Base-by-base conservation (phyloP, 2,888 invertebrate genomes). In the Pyrrhia umbra region DNA sequence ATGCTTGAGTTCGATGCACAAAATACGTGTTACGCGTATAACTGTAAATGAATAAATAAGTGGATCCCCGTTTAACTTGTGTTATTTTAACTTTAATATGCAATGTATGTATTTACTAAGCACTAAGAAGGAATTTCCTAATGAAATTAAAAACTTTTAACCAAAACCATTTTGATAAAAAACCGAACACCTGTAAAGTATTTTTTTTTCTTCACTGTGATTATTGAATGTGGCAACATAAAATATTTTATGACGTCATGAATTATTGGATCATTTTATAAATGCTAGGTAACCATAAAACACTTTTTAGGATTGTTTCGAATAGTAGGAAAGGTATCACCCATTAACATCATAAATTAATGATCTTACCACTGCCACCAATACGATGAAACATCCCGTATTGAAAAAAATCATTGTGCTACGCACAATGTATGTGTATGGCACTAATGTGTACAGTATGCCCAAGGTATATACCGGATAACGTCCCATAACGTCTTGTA, bases 21-120 rank as follows among this genome's bases (percentile, higher is more conserved):
- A 95, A 94, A 95, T 95, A 94, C 94, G 94, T 95, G 94, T 94
- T 94, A 94, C 93, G 90, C 92, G 93, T 90, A 88, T 95, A 95
- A 95, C 95, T 95, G 95, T 95, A 95, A 94, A 95, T 91, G 88
- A 90, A 93, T 91, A 89, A 94, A 90, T 91, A 90, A 86, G 88
- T 88, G 47, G 80, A 86, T 90, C 62, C 82, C 66, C 77, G 79
- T 75, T 75, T 72, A 68, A 54, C 37, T 61, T 61, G 43, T 59
- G 51, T 51, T 67, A 60, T 72, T 68, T 69, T 42, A 50, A 21
- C 21, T 64, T 34, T 61, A 54, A 8, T 52, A 39, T 15, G 62
- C 43, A 49, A 52, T 73, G 40, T 46, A 64, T 73, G 55, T 66
- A 66, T 69, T 79, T 67, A 60, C 69, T 62, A 71, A 68, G 66